These are phyloP conservation scores for Caenorhabditis inopinata DNA, from an alignment of 1,140 invertebrate genomes.

Conservation along the genomic window DNA sequence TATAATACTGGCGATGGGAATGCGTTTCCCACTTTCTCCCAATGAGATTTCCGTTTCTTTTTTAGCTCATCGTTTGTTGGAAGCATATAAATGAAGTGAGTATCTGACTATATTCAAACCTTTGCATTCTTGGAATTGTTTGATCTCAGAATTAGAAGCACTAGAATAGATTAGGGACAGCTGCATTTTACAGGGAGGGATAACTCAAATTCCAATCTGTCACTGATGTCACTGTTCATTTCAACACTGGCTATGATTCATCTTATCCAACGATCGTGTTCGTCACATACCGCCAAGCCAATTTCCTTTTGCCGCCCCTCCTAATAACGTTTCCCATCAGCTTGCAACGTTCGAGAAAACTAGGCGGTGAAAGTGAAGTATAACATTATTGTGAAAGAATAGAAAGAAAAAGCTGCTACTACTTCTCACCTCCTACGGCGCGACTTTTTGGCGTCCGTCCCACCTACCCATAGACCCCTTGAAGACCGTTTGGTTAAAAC, in stretches of 20 bases:
- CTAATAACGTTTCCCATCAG: not conserved
- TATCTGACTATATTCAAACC: no score
- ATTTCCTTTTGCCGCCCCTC: not conserved
- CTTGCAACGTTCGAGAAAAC: constrained; percentile 33
- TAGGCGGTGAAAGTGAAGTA: constrained; percentile 21
- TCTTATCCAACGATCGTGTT: not conserved
- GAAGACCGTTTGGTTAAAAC: not conserved
- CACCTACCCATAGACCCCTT: not conserved
- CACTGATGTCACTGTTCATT: not conserved
- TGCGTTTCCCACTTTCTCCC: not conserved
- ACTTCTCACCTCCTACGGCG: constrained; percentile 23
- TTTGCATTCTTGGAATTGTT: no score
- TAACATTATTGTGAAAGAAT: constrained; percentile 17
- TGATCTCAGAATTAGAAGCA: no score
- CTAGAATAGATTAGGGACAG: not conserved
- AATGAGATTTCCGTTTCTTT: not conserved
- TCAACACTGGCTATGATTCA: not conserved
- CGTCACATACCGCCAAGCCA: not conserved
- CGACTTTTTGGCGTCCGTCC: not conserved
- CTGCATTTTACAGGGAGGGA: constrained; percentile 2
- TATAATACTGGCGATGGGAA: no score
- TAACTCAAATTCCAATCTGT: constrained; percentile 30
- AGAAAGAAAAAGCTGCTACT: not conserved
- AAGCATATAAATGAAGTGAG: no score
- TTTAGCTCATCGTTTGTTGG: no score